Evolutionary conservation across 2,888 invertebrate genomes (phyloP), one percentile per base, ranked within the genome.

Genomic region (Drosophila borealis): DNA sequence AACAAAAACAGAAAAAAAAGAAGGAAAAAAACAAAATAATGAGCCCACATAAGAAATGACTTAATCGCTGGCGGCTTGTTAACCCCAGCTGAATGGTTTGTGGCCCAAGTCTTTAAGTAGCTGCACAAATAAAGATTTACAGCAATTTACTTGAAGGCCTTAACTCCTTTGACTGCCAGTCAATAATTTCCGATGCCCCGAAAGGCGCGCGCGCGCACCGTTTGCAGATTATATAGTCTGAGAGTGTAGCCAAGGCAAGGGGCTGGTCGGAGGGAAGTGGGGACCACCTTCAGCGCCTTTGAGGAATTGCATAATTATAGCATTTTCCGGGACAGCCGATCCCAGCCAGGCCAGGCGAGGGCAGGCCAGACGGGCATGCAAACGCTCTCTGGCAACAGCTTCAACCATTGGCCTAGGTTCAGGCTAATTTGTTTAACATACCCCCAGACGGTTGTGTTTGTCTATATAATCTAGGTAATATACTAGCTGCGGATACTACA

Each of bases 241-340:
- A 14, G 45, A 21, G 41, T 34, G 21, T 36, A 36, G 51, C 44
- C 53, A 21, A 8, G 54, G 41, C 10, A n/a, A 34, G 11, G 33
- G 21, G 42, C 13, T 9, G 25, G n/a, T 2, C 29, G 45, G 44
- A 62, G 80, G 80, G 14, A 33, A 42, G 19, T 2, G 67, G 56
- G 71, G 90, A 90, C 91, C 91, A 91, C 90, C 91, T 81, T 89
- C 90, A 81, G 79, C 82, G 90, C 83, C 88, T 89, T 81, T 89
- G 85, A 89, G 88, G 86, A 90, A 90, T 91, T 90, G 84, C 89
- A 90, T 90, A 91, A 91, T 91, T 91, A 91, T 90, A 91, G 85
- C 84, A 81, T 87, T 88, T 89, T 74, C 76, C 81, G 65, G 66
- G 45, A 55, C 73, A 44, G 66, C 54, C 70, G 44, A 70, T 50